A percentile compares a stretch with the other conserved stretches of the same genome.
Conservation (phyloP, 2,797 vertebrate species). For the Tachyglossus aculeatus region DNA sequence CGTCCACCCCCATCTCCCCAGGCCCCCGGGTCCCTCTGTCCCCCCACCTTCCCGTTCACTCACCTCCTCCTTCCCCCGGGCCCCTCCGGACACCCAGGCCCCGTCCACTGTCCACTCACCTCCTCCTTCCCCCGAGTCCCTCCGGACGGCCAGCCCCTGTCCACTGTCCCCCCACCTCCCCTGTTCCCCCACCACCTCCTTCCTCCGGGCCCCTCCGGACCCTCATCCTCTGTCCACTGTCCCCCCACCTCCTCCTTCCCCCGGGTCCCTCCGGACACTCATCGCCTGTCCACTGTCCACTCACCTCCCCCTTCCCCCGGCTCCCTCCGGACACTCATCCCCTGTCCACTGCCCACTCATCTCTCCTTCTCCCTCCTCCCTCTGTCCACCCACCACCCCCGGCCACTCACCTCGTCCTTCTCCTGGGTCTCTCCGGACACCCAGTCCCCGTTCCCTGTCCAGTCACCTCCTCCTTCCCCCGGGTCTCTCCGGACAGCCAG, state of each 20-base stretch:
- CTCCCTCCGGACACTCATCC: constrained; percentile 53
- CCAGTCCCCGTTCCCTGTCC: constrained; percentile 83
- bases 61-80: constrained; percentile 81
- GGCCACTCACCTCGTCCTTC: too few relatives aligned
- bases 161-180: too few relatives aligned
- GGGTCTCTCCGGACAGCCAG: constrained; percentile 84
- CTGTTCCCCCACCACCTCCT: too few relatives aligned
- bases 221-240: too few relatives aligned
- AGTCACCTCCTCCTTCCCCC: constrained; percentile 72
- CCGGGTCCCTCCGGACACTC: constrained; percentile 79
- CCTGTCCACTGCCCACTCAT: too few relatives aligned
- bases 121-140: constrained; percentile 56
- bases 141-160: too few relatives aligned
- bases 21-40: not conserved
- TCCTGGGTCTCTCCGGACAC: constrained; percentile 90
- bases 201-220: not conserved
- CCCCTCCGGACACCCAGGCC: constrained; percentile 76
- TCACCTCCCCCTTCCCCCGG: constrained; percentile 48
- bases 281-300: constrained; percentile 4
- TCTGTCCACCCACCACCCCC: too few relatives aligned
- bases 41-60: not conserved
- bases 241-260: constrained; percentile 76
- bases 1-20: not conserved
- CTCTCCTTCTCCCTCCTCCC: not conserved
- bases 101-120: constrained; percentile 59